phyloP scores from a whole-genome alignment of 2,113 vertebrate genomes.

The Xyliphius kryptos region DNA sequence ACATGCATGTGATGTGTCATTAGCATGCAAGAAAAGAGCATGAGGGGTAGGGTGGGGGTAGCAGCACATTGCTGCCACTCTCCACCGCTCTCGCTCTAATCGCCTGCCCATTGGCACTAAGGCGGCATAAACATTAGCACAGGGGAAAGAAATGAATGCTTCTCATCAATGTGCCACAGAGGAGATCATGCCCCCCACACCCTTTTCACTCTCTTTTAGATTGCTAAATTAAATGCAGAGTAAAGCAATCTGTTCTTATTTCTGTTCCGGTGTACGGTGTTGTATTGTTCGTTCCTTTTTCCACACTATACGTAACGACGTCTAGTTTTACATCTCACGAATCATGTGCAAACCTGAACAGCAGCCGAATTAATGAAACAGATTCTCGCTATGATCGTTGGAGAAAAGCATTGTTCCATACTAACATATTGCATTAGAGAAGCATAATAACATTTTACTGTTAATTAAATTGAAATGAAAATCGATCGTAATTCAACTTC shows the following conservation, averaged over 20 bases:
- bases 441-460: too few relatives aligned
- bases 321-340: too few relatives aligned
- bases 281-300: too few relatives aligned
- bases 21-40: conserved; percentile 50
- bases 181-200: conserved; percentile 16
- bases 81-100: conserved; percentile 43
- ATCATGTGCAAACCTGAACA: too few relatives aligned
- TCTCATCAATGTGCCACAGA: conserved; percentile 36
- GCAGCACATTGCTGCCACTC: conserved; percentile 38
- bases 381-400: too few relatives aligned
- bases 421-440: too few relatives aligned
- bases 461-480: too few relatives aligned
- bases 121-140: conserved; percentile 44
- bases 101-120: conserved; percentile 45
- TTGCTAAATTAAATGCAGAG: conserved; percentile 23
- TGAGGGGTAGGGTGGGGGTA: conserved; percentile 41
- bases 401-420: too few relatives aligned
- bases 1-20: conserved; percentile 54
- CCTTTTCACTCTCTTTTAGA: conserved; percentile 36
- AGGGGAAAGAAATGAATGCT: conserved; percentile 41
- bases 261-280: too few relatives aligned
- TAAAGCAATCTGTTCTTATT: conserved; percentile 23
- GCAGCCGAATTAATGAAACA: too few relatives aligned
- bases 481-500: too few relatives aligned
- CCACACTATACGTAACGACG: too few relatives aligned